phyloP scores from a whole-genome alignment of 2,888 invertebrate species.

The Agrochola macilenta region DNA sequence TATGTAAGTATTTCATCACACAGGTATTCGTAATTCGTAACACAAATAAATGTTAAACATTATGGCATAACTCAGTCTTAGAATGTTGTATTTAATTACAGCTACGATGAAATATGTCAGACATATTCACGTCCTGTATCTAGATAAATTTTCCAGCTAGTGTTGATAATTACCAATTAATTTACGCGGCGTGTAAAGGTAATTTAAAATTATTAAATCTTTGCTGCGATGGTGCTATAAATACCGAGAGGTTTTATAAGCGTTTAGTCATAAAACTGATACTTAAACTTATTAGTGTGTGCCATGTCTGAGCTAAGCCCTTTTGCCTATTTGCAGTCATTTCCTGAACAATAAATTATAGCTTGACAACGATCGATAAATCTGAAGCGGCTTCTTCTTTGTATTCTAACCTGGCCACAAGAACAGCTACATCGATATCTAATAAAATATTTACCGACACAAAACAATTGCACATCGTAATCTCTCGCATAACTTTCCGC shows the following conservation, averaged over 20 bases:
- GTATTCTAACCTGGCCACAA: constrained; percentile 1
- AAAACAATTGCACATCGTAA: constrained; percentile 28
- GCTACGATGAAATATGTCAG: constrained; percentile 48
- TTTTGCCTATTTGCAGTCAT: neutral
- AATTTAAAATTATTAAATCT: constrained; percentile 43
- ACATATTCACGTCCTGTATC: constrained; percentile 41
- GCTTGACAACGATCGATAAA: constrained; percentile 20
- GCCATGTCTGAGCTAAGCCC: constrained; percentile 7
- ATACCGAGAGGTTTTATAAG: constrained; percentile 43
- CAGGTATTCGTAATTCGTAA: constrained; percentile 19
- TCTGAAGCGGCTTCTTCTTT: constrained; percentile 21
- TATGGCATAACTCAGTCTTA: constrained; percentile 26
- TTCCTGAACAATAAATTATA: constrained; percentile 23
- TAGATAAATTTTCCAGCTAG: constrained; percentile 41
- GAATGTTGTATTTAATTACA: constrained; percentile 60
- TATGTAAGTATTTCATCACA: constrained; percentile 1
- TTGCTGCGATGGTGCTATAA: constrained; percentile 38
- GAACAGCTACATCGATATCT: constrained; percentile 3
- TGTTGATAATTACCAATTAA: constrained; percentile 53
- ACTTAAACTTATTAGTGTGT: constrained; percentile 32
- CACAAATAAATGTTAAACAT: constrained; percentile 45
- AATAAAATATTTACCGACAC: constrained; percentile 6
- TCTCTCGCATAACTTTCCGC: neutral
- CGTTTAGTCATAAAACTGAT: constrained; percentile 36
- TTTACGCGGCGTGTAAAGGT: constrained; percentile 30